A percentile compares a stretch with the other conserved stretches of the same genome.
phyloP scores from a whole-genome alignment of 1,140 invertebrate genomes.

The Apis florea region DNA sequence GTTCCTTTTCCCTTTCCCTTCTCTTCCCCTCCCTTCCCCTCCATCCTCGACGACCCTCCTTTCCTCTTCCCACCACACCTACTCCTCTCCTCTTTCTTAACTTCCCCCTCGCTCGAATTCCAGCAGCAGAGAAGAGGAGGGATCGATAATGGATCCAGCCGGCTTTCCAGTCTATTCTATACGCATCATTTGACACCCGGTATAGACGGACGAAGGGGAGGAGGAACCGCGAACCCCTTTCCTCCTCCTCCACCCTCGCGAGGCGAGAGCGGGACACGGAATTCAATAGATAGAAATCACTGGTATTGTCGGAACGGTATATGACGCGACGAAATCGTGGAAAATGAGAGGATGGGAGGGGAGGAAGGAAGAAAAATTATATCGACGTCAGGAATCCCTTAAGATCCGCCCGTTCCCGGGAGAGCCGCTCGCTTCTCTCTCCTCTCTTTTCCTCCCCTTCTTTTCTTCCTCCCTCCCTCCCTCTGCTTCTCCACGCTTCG shows the following conservation, averaged over 20 bases:
- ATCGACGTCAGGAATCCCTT: slow-evolving; percentile 67
- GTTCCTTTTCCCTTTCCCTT: slow-evolving; percentile 40
- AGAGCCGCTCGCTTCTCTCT: not conserved
- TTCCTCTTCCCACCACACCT: not conserved
- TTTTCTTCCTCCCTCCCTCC: slow-evolving; percentile 6
- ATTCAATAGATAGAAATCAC: slow-evolving; percentile 77
- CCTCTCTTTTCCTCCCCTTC: not conserved
- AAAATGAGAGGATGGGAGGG: slow-evolving; percentile 71
- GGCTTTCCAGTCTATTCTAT: slow-evolving; percentile 75
- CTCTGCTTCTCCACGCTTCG: not conserved
- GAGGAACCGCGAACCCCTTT: slow-evolving; percentile 46
- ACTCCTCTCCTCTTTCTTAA: slow-evolving; percentile 13
- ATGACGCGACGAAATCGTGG: slow-evolving; percentile 63
- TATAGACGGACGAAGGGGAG: slow-evolving; percentile 61
- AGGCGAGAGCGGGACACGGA: slow-evolving; percentile 56
- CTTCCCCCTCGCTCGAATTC: slow-evolving; percentile 47
- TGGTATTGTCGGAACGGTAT: slow-evolving; percentile 70
- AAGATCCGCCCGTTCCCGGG: slow-evolving; percentile 52
- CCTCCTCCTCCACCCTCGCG: not conserved
- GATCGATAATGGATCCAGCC: slow-evolving; percentile 75
- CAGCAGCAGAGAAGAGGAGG: slow-evolving; percentile 29
- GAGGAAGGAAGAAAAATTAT: slow-evolving; percentile 72
- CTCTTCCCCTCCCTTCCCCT: slow-evolving; percentile 21
- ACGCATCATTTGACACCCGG: slow-evolving; percentile 77
- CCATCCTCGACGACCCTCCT: slow-evolving; percentile 15